Evolutionary conservation across 2,888 invertebrate genomes (phyloP).

Genomic region (Xylophagus ater): DNA sequence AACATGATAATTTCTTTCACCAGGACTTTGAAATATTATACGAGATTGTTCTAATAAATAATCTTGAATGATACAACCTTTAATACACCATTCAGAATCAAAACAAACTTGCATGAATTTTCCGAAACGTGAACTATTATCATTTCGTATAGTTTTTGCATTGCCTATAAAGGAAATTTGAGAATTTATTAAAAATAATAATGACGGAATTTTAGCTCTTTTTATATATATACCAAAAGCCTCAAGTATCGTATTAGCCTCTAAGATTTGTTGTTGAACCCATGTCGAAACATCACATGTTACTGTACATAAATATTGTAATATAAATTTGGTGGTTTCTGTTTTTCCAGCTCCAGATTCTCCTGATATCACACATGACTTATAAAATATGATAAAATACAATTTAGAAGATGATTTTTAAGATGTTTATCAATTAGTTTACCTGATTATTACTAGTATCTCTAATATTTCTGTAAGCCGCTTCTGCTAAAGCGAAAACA

Average conservation of each 20-base stretch:
- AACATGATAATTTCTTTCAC: slow-evolving; percentile 84
- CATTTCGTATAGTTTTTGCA: slow-evolving; percentile 85
- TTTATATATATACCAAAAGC: slow-evolving; percentile 66
- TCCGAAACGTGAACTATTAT: slow-evolving; percentile 89
- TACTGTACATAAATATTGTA: slow-evolving; percentile 84
- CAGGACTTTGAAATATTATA: slow-evolving; percentile 77
- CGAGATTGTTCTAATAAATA: slow-evolving; percentile 82
- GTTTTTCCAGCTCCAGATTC: slow-evolving; percentile 92
- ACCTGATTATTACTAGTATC: slow-evolving; percentile 37
- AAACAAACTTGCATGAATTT: slow-evolving; percentile 92
- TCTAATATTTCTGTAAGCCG: slow-evolving; percentile 52
- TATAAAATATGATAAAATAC: no score
- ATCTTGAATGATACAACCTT: slow-evolving; percentile 84
- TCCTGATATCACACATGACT: slow-evolving; percentile 84
- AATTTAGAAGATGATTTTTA: not conserved
- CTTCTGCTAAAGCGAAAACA: slow-evolving; percentile 83
- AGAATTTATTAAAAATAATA: not conserved
- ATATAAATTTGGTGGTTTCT: slow-evolving; percentile 82
- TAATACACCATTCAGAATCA: slow-evolving; percentile 78
- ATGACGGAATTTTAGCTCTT: no score
- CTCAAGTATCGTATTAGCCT: slow-evolving; percentile 86
- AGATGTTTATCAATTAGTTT: slow-evolving; percentile 9
- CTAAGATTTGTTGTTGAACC: slow-evolving; percentile 92
- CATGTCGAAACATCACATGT: slow-evolving; percentile 74
- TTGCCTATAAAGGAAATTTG: slow-evolving; percentile 51